Evolutionary conservation across 1,140 invertebrate species (phyloP), one percentile per base, ranked within the genome.

Genomic region (Tribolium madens): DNA sequence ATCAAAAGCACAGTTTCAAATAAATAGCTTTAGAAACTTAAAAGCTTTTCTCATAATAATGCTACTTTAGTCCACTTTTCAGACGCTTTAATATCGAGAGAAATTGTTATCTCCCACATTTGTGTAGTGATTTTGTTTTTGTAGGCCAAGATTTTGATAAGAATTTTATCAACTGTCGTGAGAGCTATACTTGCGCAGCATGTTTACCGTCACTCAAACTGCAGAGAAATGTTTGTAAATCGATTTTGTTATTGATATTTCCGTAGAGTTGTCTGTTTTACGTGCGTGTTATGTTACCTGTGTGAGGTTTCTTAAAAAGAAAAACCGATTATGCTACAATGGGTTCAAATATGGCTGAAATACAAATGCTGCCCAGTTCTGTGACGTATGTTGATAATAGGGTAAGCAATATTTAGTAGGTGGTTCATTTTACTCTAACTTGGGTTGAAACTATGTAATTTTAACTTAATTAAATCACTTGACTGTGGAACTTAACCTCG

Each of bases 331-430:
- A 64, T 64, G 57, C 31, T 14, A 64, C 21, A 13, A 64, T 64
- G 57, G 14, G 9, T 33, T 31, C 57, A 33, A 73, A 53, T 3
- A 69, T 57, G 33, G 48, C 48, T 3, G 68, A 76, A 9, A 72
- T 76, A 18, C 72, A 76, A 52, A 81, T 81, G 80, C 64, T 78
- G 12, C 79, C 80, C 5, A 81, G 80, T 73, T 69, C 75, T 64
- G 60, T 80, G 12, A 76, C 80, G 10, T 80, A 77, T 50, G 10
- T 76, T 15, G 78, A 81, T 48, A 74, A 73, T 57, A 48, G 76
- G 21, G 80, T 81, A 77, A 77, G 79, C 80, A 47, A n/a, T 42
- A 10, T 42, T 42, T 42, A 9, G 36, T 42, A 42, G 36, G 33
- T 21, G 17, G 46, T 69, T 36, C 9, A 50, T 12, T 26, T 42